Evolutionary conservation across 2,113 vertebrate species (phyloP), one percentile per base, ranked within the genome.

Genomic region (Rhynchomys soricoides): DNA sequence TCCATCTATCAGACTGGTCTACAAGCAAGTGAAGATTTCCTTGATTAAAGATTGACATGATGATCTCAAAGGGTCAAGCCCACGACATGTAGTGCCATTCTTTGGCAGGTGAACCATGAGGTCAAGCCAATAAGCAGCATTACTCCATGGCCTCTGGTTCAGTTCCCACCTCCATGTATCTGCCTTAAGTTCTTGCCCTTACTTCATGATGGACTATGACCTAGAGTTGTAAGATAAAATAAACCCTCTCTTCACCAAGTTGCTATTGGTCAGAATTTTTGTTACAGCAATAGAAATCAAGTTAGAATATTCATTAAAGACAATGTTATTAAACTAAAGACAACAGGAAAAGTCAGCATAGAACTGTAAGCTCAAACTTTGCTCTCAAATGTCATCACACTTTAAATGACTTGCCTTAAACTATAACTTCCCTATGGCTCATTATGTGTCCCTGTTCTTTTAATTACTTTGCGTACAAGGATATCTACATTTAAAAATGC

Each of bases 361-460:
- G n/a, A 81, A n/a, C 50, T 22, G 10, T 55, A 55, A 81, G 31
- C 34, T 55, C 29, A 81, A 55, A 55, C 78, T 55, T 55, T 55
- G 78, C 50, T 81, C 78, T 81, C 75, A 48, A 31, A 26, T 48
- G 24, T 48, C 31, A 21, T 81, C 45, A 31, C 62, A 52, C 91
- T 86, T 86, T 71, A 83, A 92, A 45, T 55, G 64, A 26, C 62
- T 94, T 91, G 24, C 52, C 68, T 48, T 90, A 66, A 92, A 68
- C 87, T 88, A 2, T 68, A 66, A 10, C 64, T 50, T 83, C 71
- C 7, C 71, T 26, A 34, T 59, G 26, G 48, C 7, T 77, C 21
- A 24, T 70, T 70, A 37, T 57, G 9, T 48, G 19, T 93, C 37
- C 26, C 57, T 5, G 37, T 4, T 77, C 75, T 88, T 34, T 62